These are phyloP conservation scores for Catharus bicknelli DNA, from an alignment of 2,113 vertebrate species.

Conservation along the genomic window DNA sequence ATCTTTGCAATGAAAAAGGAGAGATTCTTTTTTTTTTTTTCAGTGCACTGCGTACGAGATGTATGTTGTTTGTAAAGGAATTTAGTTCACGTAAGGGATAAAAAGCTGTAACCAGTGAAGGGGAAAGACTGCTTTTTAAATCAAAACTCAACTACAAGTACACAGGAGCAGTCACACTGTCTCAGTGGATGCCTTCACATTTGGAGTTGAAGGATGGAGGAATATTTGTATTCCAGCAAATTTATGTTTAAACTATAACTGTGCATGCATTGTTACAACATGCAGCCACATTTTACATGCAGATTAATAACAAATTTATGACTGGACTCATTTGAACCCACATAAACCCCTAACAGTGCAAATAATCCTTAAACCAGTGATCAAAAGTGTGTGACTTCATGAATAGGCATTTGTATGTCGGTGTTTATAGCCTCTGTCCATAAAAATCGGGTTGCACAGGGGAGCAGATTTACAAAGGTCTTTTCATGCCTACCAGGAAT, in stretches of 20 bases:
- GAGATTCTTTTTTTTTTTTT: slow-evolving; percentile 19
- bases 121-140: slow-evolving; percentile 43
- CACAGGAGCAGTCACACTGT: not conserved
- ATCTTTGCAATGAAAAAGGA: slow-evolving; percentile 70
- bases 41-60: slow-evolving; percentile 68
- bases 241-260: not conserved
- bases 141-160: not conserved
- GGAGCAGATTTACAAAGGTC: slow-evolving; percentile 51
- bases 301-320: not conserved
- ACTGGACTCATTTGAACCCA: not conserved
- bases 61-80: slow-evolving; percentile 75
- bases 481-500: not conserved
- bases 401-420: not conserved
- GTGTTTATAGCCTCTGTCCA: not conserved
- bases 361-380: not conserved
- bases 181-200: not conserved
- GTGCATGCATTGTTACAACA: not conserved
- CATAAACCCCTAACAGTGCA: not conserved
- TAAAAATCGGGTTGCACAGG: not conserved
- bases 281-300: not conserved
- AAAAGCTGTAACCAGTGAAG: slow-evolving; percentile 56
- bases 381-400: not conserved
- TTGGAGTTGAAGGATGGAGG: not conserved
- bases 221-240: not conserved
- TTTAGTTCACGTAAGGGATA: slow-evolving; percentile 70